Evolutionary conservation across 1,140 invertebrate genomes (phyloP).

Genomic region (Hesperophylax magnus): DNA sequence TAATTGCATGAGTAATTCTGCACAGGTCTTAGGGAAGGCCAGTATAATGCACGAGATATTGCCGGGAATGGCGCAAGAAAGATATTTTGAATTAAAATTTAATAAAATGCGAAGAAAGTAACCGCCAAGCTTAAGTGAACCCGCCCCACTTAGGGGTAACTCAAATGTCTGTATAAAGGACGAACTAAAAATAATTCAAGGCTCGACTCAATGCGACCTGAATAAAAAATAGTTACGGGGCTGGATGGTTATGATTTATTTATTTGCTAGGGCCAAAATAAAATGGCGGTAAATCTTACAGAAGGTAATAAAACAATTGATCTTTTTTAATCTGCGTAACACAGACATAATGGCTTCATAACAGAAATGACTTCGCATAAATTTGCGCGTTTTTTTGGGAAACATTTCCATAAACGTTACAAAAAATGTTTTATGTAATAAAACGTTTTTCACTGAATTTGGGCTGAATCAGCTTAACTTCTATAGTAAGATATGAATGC

Average conservation of each 20-base stretch:
- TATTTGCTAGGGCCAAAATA: not conserved
- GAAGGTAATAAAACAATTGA: constrained; percentile 4
- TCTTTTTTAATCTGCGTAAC: constrained; percentile 20
- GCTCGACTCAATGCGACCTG: not conserved
- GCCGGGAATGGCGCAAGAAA: not conserved
- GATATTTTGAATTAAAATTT: constrained; percentile 16
- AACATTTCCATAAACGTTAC: too few relatives aligned
- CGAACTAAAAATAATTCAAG: not conserved
- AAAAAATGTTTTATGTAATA: too few relatives aligned
- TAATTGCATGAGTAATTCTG: constrained; percentile 23
- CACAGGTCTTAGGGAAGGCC: not conserved
- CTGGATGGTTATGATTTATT: not conserved
- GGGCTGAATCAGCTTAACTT: too few relatives aligned
- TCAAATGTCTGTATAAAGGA: not conserved
- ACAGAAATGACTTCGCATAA: constrained; percentile 1
- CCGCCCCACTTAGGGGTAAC: not conserved
- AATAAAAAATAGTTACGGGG: too few relatives aligned
- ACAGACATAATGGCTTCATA: constrained; percentile 25
- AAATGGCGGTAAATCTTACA: not conserved
- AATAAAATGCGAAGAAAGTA: not conserved
- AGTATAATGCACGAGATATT: constrained; percentile 20
- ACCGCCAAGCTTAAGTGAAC: not conserved
- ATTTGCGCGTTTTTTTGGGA: not conserved
- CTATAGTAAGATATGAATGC: too few relatives aligned
- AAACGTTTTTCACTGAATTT: too few relatives aligned